phyloP scores from a whole-genome alignment of 2,888 invertebrate species.

The Cybosia mesomella region DNA sequence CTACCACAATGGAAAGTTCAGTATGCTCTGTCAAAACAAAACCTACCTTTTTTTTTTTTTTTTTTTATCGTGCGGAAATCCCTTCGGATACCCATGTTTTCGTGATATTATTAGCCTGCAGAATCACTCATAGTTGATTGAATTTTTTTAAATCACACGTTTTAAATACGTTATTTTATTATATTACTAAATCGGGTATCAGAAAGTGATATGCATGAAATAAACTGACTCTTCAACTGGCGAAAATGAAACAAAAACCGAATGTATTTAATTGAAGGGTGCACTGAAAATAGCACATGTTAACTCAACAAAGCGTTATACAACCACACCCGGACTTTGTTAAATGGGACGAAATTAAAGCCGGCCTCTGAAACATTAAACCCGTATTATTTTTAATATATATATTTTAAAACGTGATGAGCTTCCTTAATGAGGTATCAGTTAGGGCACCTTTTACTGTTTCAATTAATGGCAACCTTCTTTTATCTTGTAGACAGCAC shows the following conservation, averaged over 20 bases:
- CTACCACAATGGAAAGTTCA: no score
- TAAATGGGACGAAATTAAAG: constrained; percentile 16
- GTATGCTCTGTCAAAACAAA: no score
- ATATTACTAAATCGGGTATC: no score
- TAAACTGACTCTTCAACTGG: not conserved
- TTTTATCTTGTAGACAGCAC: constrained; percentile 1
- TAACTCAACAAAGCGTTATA: constrained; percentile 5
- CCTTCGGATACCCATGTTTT: no score
- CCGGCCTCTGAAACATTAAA: constrained; percentile 15
- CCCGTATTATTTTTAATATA: constrained; percentile 25
- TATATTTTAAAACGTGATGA: constrained; percentile 32
- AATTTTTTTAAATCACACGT: no score
- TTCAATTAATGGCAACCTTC: constrained; percentile 22
- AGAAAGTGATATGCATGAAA: not conserved
- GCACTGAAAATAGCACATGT: constrained; percentile 14
- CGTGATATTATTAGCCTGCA: no score
- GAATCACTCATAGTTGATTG: no score
- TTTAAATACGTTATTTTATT: no score
- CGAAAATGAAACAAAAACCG: not conserved
- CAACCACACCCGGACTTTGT: not conserved
- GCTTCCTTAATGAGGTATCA: constrained; percentile 29
- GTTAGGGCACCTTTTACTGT: constrained; percentile 12
- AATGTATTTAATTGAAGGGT: constrained; percentile 12
- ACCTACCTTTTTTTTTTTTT: no score
- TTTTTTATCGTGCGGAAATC: no score